Conservation (phyloP, 2,113 vertebrate genomes). For the Austrofundulus limnaeus region DNA sequence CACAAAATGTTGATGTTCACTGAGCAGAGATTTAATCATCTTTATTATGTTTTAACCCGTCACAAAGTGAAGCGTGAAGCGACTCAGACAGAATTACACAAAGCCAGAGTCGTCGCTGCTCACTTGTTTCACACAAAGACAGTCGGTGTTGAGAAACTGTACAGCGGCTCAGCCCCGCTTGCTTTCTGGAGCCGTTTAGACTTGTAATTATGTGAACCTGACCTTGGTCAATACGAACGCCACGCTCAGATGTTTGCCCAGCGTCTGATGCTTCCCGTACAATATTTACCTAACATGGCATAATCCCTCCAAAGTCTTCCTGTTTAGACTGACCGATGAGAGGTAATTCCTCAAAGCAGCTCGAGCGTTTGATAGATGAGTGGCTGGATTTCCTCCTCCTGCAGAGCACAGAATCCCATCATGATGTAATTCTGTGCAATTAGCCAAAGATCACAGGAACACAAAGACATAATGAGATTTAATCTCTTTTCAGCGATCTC, state of each 20-base stretch:
- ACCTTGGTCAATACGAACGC: slow-evolving; percentile 49
- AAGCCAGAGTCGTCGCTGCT: slow-evolving; percentile 34
- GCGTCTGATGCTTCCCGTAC: slow-evolving; percentile 32
- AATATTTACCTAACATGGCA: slow-evolving; percentile 33
- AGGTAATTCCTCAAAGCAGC: slow-evolving; percentile 46
- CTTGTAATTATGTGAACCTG: slow-evolving; percentile 45
- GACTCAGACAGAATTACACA: slow-evolving; percentile 31
- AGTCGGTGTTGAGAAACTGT: neutral
- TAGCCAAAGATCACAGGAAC: slow-evolving; percentile 70
- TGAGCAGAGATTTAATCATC: slow-evolving; percentile 66
- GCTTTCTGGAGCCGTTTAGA: slow-evolving; percentile 41
- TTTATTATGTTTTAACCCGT: slow-evolving; percentile 62
- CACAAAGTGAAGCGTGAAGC: slow-evolving; percentile 39
- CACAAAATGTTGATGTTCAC: slow-evolving; percentile 49
- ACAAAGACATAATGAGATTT: slow-evolving; percentile 64
- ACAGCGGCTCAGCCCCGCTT: slow-evolving; percentile 17
- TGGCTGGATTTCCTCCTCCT: slow-evolving; percentile 48
- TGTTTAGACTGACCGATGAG: slow-evolving; percentile 39
- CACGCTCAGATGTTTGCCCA: slow-evolving; percentile 38
- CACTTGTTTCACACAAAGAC: slow-evolving; percentile 23
- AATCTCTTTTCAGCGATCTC: slow-evolving; percentile 64
- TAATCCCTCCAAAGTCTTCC: slow-evolving; percentile 42
- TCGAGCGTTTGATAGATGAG: slow-evolving; percentile 52
- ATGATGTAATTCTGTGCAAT: slow-evolving; percentile 76
- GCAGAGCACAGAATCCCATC: slow-evolving; percentile 46